A percentile compares a stretch with the other conserved stretches of the same genome.
Evolutionary conservation across 2,888 invertebrate genomes (phyloP).

Genomic region (Onchidella celtica): DNA sequence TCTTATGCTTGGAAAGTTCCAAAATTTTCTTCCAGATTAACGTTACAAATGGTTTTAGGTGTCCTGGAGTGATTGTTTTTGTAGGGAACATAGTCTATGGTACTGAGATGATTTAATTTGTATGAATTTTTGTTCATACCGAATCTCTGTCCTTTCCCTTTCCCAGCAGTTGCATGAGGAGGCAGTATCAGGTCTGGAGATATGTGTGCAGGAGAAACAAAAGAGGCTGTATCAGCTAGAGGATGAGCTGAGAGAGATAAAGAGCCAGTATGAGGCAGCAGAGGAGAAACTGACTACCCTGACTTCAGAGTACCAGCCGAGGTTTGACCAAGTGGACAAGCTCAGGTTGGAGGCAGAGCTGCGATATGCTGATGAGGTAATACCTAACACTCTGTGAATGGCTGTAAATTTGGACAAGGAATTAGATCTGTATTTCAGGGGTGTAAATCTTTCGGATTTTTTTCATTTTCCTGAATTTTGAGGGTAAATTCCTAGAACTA

Average conservation of each 20-base stretch:
- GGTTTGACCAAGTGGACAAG: conserved; percentile 49
- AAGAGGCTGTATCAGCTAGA: conserved; percentile 44
- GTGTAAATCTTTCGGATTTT: no score
- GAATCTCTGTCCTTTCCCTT: not conserved
- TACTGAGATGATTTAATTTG: no score
- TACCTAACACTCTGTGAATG: not conserved
- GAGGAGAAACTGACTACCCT: conserved; percentile 20
- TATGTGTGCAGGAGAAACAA: conserved; percentile 33
- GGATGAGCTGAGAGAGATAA: conserved; percentile 36
- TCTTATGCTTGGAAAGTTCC: no score
- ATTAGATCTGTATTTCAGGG: no score
- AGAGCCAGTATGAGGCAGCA: conserved; percentile 10
- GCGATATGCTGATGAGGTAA: conserved; percentile 58
- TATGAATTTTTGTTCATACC: no score
- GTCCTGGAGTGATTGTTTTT: no score
- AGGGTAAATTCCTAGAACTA: no score
- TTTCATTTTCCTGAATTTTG: no score
- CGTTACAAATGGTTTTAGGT: no score
- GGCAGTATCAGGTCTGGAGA: conserved; percentile 33
- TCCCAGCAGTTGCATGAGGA: conserved; percentile 39
- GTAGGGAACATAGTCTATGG: no score
- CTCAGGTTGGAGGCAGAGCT: conserved; percentile 52
- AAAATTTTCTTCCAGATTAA: no score
- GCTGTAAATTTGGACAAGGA: not conserved
- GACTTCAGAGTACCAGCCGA: conserved; percentile 38